Evolutionary conservation across 1,140 invertebrate species (phyloP).

Genomic region (Hycleus cichorii): DNA sequence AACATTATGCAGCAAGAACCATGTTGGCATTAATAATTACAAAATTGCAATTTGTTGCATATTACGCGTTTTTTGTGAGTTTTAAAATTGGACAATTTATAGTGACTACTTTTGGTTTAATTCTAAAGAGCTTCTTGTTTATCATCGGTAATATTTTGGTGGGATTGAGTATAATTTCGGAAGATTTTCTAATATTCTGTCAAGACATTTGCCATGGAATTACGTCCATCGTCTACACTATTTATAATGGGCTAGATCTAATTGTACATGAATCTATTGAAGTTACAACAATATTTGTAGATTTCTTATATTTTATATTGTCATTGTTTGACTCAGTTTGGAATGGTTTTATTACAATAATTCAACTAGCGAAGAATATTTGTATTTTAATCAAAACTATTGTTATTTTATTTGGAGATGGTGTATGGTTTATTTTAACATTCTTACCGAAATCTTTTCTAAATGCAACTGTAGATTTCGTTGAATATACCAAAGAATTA

Average conservation of each 20-base stretch:
- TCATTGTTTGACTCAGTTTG: background rate
- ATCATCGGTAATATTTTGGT: background rate
- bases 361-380: background rate
- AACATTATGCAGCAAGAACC: background rate
- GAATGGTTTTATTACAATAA: background rate
- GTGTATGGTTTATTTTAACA: slow-evolving; percentile 25
- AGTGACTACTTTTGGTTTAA: slow-evolving; percentile 7
- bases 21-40: slow-evolving; percentile 1
- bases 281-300: background rate
- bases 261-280: background rate
- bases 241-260: too few species aligned
- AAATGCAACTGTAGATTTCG: too few species aligned
- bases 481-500: slow-evolving; percentile 4
- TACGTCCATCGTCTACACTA: background rate
- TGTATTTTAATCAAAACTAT: slow-evolving; percentile 15
- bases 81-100: slow-evolving; percentile 22
- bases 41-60: slow-evolving; percentile 1
- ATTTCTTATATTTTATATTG: background rate
- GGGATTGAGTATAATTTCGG: slow-evolving; percentile 12
- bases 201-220: slow-evolving; percentile 6
- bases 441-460: slow-evolving; percentile 16
- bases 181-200: slow-evolving; percentile 22
- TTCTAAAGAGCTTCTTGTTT: background rate
- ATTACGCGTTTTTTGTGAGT: slow-evolving; percentile 17
- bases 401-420: slow-evolving; percentile 22